Base-by-base conservation (phyloP, 2,113 vertebrate genomes). In the Poeciliopsis occidentalis region DNA sequence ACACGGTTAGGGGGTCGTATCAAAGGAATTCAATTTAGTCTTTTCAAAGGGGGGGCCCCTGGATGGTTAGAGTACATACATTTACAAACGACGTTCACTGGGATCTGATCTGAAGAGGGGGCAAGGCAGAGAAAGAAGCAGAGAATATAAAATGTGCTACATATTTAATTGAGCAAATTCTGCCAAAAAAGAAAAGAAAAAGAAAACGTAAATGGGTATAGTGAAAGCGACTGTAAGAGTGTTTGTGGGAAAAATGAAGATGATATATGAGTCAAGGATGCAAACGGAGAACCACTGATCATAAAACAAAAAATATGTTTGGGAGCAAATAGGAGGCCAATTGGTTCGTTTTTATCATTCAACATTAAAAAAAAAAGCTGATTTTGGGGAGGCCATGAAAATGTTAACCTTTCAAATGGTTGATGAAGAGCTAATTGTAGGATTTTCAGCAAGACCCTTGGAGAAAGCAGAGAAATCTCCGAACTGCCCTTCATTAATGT, bases 21-120 rank as follows among this genome's bases (percentile, higher is more conserved):
- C 84, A 93, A 93, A 92, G 84, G 76, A 83, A 89, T 91, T 90
- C 71, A 85, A 86, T 93, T 88, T 83, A 87, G 86, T 76, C 73
- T 84, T 90, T 87, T 89, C 80, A 91, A 91, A 81, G 71, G 69
- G 82, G 82, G 67, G 61, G 22, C 29, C 78, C 78, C 79, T 60
- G 79, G 82, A 88, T 78, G 34, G 81, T 72, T 71, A 22, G 86
- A 73, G 65, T 47, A 75, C 83, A 65, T 87, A 82, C 76, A 83
- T 89, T 88, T 80, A 68, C 64, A 78, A 84, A 86, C 17, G 24
- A 71, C 78, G 75, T 84, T 84, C 77, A 84, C 87, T 86, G 44
- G 81, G 61, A 75, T 88, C 47, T 32, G 72, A 89, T 88, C 87
- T 87, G 70, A 80, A 77, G 81, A 34, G 64, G 79, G 74, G 79